Evolutionary conservation across 2,797 vertebrate species (phyloP), one percentile per base, ranked within the genome.

Genomic region (Sebastes taczanowskii): DNA sequence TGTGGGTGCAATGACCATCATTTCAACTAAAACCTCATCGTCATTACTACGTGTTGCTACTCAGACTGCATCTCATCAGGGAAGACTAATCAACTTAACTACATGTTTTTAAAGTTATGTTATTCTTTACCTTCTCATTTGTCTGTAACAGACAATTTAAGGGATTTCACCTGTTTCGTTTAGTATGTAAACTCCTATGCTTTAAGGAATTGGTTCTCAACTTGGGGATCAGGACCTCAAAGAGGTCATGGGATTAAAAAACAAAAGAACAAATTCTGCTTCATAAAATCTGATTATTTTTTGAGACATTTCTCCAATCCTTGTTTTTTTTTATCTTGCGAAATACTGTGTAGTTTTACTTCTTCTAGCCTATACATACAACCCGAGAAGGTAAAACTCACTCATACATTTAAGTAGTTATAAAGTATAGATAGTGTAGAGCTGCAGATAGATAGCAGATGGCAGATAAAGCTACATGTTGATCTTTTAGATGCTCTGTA

Each of bases 1-100:
- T 65, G 34, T 38, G 79, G 60, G 78, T 78, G 78, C 83, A 82
- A 59, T 18, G 82, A 77, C 71, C 76, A 11, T 14, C 5, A 35
- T 60, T 34, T 86, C 77, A 82, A 25, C 22, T 11, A 14, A 61
- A 70, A 56, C 55, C 20, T 55, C 34, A 49, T 14, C 34, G 16
- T 52, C 4, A 42, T 22, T 14, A 38, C 0, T 18, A 30, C 38
- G 3, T 5, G 3, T 35, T 34, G 2, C 29, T 9, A 20, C 8
- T 63, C 20, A 2, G 13, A 20, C 14, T 27, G 13, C 27, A 34
- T 55, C 52, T 42, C 67, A 23, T 32, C 9, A 32, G 13, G 27
- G 8, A 53, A 70, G 29, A 60, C 1, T 55, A 18, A 64, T 14
- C 1, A 4, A 7, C 29, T 22, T 3, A 5, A 25, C 10, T 61